Base-by-base conservation (phyloP, 2,888 invertebrate species). In the Parnassius smintheus region DNA sequence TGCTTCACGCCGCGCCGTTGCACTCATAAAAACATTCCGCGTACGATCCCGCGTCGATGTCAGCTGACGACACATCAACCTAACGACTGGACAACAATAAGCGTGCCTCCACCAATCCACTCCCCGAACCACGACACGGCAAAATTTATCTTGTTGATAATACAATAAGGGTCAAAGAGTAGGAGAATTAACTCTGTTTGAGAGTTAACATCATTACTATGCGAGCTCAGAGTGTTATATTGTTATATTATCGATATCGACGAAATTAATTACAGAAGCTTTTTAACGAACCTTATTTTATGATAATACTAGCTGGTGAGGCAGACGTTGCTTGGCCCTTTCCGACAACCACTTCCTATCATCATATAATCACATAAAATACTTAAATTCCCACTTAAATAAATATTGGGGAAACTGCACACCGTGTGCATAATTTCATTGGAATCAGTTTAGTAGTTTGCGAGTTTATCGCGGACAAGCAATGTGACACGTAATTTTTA, bases 191-290 rank as follows among this genome's bases (percentile, higher is more conserved):
- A 73, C 68, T 69, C 70, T 75, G 78, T 73, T 64, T 65, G 67
- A 35, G 67, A 70, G 73, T 70, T 80, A 79, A 79, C 76, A 75
- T 75, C 77, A 81, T 78, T 78, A 81, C 78, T 75, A 84, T 82
- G 80, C 82, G 83, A 82, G 79, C 68, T 12, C 68, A 56, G 57
- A 82, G 83, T 73, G 88, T 71, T 71, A 83, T 45, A 57, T 58
- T n/a, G 10, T 58, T 48, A 3, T 1, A n/a, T 41, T 70, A 73
- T 75, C 74, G 70, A 75, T 73, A 70, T 80, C 80, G 80, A 77
- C 62, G 41, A 25, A 8, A 44, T 11, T 44, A 3, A 10, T 44
- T 44, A 10, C 2, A 44, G 11, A 11, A 44, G 10, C 2, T 11
- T 44, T 44, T 44, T 44, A 18, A 18, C 18, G 18, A 18, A 18